Base-by-base conservation (phyloP, 2,113 vertebrate genomes). In the Rhegmatorhina hoffmannsi region DNA sequence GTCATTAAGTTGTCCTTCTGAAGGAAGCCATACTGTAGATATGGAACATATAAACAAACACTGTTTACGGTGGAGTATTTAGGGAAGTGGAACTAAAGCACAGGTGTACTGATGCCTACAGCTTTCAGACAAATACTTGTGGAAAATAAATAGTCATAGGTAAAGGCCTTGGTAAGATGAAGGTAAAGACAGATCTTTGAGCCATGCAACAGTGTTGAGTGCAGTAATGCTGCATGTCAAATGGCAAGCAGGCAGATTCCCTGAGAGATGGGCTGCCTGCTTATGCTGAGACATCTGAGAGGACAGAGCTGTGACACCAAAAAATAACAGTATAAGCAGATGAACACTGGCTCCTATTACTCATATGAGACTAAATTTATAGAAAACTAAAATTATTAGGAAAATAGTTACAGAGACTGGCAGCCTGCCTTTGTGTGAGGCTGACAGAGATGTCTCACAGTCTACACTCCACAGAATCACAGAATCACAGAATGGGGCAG, bases 11-110 rank as follows among this genome's bases (percentile, higher is more conserved):
- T 83, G 87, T 80, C 75, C 82, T 94, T 85, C 50, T 88, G 72
- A 90, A 94, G 55, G 38, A 83, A 91, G 17, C 21, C 53, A 66
- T 24, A 1, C 12, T 56, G 34, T 40, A 77, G 60, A 13, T 78
- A 67, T 20, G 33, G 75, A 91, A 92, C 63, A 70, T 67, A 67
- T 80, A 97, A 95, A 95, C 79, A 94, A 94, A 90, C 29, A 59
- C 43, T 55, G 13, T 3, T 50, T 67, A 58, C 0, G 0, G 7
- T 88, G 75, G 43, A 88, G 16, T 95, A 86, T 85, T 91, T 91
- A 94, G 59, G 90, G 72, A 96, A 95, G 79, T 55, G 75, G 31
- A 88, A 31, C 43, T 95, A 88, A 91, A 91, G 17, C 13, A 47
- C 47, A 80, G n/a, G n/a, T 56, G 50, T 77, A 38, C 55, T 0